These are phyloP conservation scores for Sclerurus mexicanus DNA, from an alignment of 2,113 vertebrate species.

Conservation along the genomic window DNA sequence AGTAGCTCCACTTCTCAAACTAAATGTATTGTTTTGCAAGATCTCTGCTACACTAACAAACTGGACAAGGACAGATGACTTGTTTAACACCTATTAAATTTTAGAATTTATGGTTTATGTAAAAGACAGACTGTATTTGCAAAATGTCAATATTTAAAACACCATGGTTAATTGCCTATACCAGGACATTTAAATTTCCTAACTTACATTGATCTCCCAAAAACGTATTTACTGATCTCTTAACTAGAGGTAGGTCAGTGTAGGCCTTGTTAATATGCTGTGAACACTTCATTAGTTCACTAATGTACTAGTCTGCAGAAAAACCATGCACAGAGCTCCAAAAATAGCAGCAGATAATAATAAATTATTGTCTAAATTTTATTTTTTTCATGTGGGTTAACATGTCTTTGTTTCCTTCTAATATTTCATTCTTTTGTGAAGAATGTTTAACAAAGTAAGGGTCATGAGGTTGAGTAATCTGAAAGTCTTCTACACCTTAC, in stretches of 20 bases:
- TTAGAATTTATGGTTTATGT: background rate
- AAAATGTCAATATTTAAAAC: constrained; percentile 41
- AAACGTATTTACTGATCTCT: constrained; percentile 48
- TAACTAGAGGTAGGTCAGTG: constrained; percentile 65
- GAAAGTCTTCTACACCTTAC: constrained; percentile 59
- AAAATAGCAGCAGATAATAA: constrained; percentile 75
- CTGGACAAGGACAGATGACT: background rate
- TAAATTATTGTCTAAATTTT: constrained; percentile 73
- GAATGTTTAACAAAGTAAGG: constrained; percentile 67
- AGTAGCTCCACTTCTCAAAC: background rate
- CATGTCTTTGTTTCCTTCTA: constrained; percentile 61
- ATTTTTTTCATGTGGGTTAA: constrained; percentile 74
- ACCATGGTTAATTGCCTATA: constrained; percentile 23
- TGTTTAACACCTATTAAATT: background rate
- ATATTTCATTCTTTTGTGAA: constrained; percentile 55
- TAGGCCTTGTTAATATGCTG: constrained; percentile 51
- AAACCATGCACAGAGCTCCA: constrained; percentile 63
- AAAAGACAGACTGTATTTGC: background rate
- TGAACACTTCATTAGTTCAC: constrained; percentile 36
- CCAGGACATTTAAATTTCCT: constrained; percentile 13
- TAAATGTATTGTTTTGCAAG: background rate
- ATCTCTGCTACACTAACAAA: background rate
- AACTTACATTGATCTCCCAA: constrained; percentile 9
- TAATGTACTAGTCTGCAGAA: constrained; percentile 27
- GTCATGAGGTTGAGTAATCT: constrained; percentile 36